phyloP scores from a whole-genome alignment of 2,113 vertebrate genomes.

The Marmota monax region DNA sequence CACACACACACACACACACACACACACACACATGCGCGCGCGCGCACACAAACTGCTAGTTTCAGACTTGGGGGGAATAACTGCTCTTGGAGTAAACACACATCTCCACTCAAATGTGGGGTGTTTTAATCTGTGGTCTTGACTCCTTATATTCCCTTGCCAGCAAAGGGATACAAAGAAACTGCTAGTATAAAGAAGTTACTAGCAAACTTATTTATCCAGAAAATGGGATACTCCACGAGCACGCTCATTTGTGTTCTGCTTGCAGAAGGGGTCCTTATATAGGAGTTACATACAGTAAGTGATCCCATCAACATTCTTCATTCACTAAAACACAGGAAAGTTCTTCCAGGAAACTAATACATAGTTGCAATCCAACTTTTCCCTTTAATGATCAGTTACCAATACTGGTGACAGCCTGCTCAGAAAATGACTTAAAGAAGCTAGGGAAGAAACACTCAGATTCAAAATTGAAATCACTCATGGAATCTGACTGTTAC shows the following conservation, averaged over 20 bases:
- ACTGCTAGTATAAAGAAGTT: slow-evolving; percentile 79
- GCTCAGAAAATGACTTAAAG: slow-evolving; percentile 81
- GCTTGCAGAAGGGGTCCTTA: slow-evolving; percentile 86
- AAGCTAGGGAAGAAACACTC: slow-evolving; percentile 66
- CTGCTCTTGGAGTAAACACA: slow-evolving; percentile 80
- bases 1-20: too few relatives aligned
- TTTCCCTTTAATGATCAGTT: slow-evolving; percentile 80
- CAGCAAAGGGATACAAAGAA: slow-evolving; percentile 86
- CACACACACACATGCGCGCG: too few relatives aligned
- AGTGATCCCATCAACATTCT: slow-evolving; percentile 82
- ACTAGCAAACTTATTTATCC: slow-evolving; percentile 78
- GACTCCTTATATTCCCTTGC: slow-evolving; percentile 84
- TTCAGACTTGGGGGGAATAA: slow-evolving; percentile 78
- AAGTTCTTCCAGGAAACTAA: slow-evolving; percentile 75
- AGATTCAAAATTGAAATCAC: slow-evolving; percentile 66
- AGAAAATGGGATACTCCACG: slow-evolving; percentile 81
- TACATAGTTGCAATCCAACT: slow-evolving; percentile 80
- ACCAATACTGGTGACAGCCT: slow-evolving; percentile 81
- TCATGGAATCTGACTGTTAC: slow-evolving; percentile 63
- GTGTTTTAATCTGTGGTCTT: slow-evolving; percentile 73
- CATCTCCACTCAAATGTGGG: slow-evolving; percentile 74
- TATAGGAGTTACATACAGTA: slow-evolving; percentile 82
- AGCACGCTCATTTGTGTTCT: slow-evolving; percentile 85
- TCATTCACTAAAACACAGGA: slow-evolving; percentile 78
- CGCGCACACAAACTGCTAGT: slow-evolving; percentile 60